A percentile compares a stretch with the other conserved stretches of the same genome.
These are phyloP conservation scores for Acridotheres tristis DNA, from an alignment of 2,797 vertebrate genomes.

Conservation along the genomic window DNA sequence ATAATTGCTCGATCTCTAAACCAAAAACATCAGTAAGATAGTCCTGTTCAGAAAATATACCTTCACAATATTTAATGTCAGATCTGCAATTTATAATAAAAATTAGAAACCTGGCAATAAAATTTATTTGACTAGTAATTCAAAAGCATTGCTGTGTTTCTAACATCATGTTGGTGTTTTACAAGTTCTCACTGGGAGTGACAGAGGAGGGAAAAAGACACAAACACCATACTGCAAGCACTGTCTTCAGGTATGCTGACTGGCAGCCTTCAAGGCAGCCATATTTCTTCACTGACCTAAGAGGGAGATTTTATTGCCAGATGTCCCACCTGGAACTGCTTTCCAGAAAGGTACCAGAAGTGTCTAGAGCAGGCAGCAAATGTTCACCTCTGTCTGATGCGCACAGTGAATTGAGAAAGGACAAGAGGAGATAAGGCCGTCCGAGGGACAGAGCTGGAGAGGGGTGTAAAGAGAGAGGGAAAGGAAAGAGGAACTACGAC, in stretches of 20 bases:
- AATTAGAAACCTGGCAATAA: background rate
- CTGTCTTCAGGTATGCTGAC: background rate
- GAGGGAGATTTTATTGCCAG: background rate
- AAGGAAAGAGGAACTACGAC: background rate
- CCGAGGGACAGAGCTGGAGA: background rate
- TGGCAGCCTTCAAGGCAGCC: background rate
- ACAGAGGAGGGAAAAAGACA: background rate
- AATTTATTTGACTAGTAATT: background rate
- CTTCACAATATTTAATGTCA: background rate
- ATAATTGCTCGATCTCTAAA: background rate
- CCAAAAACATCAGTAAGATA: background rate
- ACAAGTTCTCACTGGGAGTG: background rate
- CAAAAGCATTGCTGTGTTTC: background rate
- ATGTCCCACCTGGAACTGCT: background rate
- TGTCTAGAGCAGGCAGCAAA: background rate
- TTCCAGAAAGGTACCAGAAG: background rate
- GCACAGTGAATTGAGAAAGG: background rate
- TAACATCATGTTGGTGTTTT: background rate
- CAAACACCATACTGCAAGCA: background rate
- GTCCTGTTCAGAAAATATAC: background rate
- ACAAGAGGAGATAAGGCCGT: background rate
- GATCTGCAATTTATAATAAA: background rate
- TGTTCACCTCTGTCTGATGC: background rate
- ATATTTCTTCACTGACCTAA: background rate
- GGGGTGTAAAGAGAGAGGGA: fast-evolving